Evolutionary conservation across 2,113 vertebrate genomes (phyloP).

Genomic region (Tamias sibiricus): DNA sequence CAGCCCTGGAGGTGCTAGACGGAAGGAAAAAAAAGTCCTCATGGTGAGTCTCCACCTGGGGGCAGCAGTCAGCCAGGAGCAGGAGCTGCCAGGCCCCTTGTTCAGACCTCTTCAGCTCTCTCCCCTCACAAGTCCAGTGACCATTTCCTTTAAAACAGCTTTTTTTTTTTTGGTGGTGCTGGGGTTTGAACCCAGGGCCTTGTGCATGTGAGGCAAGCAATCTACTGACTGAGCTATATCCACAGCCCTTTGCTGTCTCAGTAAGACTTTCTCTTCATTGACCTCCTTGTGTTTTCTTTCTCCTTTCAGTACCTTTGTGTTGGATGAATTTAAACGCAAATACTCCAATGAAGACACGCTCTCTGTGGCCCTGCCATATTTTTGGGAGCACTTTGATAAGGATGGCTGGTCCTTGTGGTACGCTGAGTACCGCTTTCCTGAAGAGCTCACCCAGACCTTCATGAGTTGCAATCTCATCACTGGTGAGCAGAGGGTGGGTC

Average conservation of each 20-base stretch:
- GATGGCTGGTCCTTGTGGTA: constrained; percentile 96
- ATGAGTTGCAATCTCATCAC: constrained; percentile 99
- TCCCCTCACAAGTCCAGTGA: neutral
- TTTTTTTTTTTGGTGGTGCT: too few species aligned
- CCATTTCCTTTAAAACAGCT: neutral
- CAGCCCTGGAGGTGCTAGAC: neutral
- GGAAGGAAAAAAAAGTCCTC: neutral
- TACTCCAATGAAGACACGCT: constrained; percentile 96
- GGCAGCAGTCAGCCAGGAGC: constrained; percentile 28
- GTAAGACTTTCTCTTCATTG: neutral
- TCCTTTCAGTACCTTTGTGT: constrained; percentile 88
- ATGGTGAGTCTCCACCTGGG: constrained; percentile 54
- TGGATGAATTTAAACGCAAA: constrained; percentile 96
- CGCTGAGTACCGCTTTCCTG: constrained; percentile 91
- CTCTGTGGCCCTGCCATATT: constrained; percentile 92
- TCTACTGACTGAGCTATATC: too few species aligned
- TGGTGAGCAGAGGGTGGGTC: constrained; percentile 82
- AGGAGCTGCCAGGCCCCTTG: neutral
- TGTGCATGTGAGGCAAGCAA: too few species aligned
- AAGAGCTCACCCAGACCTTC: constrained; percentile 93
- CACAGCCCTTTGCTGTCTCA: rapidly evolving
- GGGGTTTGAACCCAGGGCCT: too few species aligned
- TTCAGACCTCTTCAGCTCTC: neutral
- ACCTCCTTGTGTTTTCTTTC: neutral
- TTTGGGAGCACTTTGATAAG: constrained; percentile 94